phyloP scores from a whole-genome alignment of 1,140 invertebrate genomes.

The Cecropterus lyciades region DNA sequence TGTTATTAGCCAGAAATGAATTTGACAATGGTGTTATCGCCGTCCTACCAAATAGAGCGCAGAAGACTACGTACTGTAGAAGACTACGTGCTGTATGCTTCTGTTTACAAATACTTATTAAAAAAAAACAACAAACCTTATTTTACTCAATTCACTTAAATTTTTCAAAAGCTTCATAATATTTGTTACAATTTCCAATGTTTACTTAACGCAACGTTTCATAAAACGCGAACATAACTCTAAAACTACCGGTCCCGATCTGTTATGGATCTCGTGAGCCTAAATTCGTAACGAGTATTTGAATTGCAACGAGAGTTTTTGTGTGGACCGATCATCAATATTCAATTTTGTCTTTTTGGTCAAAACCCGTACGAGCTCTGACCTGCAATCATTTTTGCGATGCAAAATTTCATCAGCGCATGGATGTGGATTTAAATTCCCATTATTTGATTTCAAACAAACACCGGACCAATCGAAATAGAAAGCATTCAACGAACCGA shows the following conservation, averaged over 20 bases:
- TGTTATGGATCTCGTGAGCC: conserved; percentile 20
- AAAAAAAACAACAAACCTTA: no score
- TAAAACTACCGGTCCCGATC: conserved; percentile 10
- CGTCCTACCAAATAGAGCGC: no score
- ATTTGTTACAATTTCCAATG: no score
- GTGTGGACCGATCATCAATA: conserved; percentile 26
- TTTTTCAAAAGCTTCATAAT: no score
- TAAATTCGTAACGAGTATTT: conserved; percentile 34
- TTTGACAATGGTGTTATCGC: no score
- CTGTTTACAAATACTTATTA: no score
- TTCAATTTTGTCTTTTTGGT: conserved; percentile 23
- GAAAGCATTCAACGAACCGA: conserved; percentile 8
- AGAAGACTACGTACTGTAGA: no score
- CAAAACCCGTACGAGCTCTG: conserved; percentile 19
- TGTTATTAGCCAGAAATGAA: no score
- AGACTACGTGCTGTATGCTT: no score
- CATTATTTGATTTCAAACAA: conserved; percentile 34
- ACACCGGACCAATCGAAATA: conserved; percentile 24
- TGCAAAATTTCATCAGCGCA: conserved; percentile 22
- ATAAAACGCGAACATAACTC: no score
- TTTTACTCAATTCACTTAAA: no score
- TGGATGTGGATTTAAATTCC: conserved; percentile 18
- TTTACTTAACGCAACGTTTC: no score
- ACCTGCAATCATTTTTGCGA: conserved; percentile 18
- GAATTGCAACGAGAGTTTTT: conserved; percentile 32